Percentiles rank a stretch among this genome's conserved stretches.
These are phyloP conservation scores for Centroberyx gerrardi DNA, from an alignment of 2,797 vertebrate species.

Conservation along the genomic window DNA sequence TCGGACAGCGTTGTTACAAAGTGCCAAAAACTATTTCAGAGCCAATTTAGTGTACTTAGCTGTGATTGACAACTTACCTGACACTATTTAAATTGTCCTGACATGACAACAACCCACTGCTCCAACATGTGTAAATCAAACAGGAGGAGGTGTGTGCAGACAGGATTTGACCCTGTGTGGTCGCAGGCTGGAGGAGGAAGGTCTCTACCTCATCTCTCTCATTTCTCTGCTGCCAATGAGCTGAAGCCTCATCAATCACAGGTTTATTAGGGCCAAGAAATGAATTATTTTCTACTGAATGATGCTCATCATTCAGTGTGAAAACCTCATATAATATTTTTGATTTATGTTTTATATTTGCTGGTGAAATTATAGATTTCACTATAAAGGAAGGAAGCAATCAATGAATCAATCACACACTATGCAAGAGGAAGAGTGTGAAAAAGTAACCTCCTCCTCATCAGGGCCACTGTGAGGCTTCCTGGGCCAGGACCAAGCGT, in stretches of 20 bases:
- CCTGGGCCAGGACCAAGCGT: too few relatives aligned
- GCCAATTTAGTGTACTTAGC: not conserved
- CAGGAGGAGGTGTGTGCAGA: not conserved
- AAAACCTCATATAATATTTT: conserved; percentile 37
- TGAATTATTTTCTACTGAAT: not conserved
- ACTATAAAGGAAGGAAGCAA: too few relatives aligned
- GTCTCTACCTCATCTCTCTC: not conserved
- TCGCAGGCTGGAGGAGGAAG: conserved; percentile 32
- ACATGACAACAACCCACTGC: not conserved
- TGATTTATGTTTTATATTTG: too few relatives aligned
- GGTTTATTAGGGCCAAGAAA: conserved; percentile 51
- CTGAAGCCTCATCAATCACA: conserved; percentile 58
- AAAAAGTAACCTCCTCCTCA: too few relatives aligned
- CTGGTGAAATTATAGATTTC: too few relatives aligned
- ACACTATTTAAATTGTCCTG: conserved; percentile 33
- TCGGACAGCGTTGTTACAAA: conserved; percentile 2
- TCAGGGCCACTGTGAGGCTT: too few relatives aligned
- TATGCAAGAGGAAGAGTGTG: too few relatives aligned
- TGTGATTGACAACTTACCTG: conserved; percentile 25
- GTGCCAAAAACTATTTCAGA: conserved; percentile 20
- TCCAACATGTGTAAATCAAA: conserved; percentile 32
- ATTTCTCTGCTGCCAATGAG: not conserved
- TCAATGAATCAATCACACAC: too few relatives aligned
- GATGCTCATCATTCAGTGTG: conserved; percentile 12
- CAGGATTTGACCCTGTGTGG: conserved; percentile 9